Evolutionary conservation across 2,888 invertebrate species (phyloP), one percentile per base, ranked within the genome.

Genomic region (Hydrotaea cyrtoneurina): DNA sequence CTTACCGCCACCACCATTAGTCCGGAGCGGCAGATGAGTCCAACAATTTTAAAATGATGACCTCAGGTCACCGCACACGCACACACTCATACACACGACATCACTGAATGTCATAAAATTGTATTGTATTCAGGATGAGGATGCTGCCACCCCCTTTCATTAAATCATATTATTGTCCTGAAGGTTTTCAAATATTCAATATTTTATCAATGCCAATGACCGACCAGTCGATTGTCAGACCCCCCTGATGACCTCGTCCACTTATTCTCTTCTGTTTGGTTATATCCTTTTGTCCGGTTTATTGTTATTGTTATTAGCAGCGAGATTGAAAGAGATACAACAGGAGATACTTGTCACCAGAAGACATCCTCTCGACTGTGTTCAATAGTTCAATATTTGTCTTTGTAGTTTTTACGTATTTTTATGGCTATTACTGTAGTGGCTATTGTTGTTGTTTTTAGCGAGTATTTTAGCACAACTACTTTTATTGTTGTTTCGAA

Each of bases 81-180:
- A 64, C 31, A 77, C 46, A 31, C 31, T 4, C 72, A 55, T 46
- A 64, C 31, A 77, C 46, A 57, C 19, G 66, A 71, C 74, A 78
- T 21, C 72, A 72, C 72, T 76, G 31, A 81, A 50, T 85, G 76
- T 43, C 78, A 73, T 79, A 72, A 59, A 21, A 79, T 80, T 77
- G 75, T 75, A 21, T 59, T 43, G 59, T 15, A 23, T 23, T 21
- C 36, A 43, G 64, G 62, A 64, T 36, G 64, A 36, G 46, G 69
- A 43, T 69, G 46, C 36, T 78, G 69, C 82, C 85, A 85, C 82
- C 82, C 85, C 85, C 76, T 82, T 85, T 85, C 82, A 85, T 82
- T 85, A 85, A 85, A 82, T 85, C 85, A 85, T 85, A 85, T 85
- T 80, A 85, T 80, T 80, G 79, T 85, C 82, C 85, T 82, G 69